Conservation (phyloP, 2,113 vertebrate species). For the Delphinus delphis region DNA sequence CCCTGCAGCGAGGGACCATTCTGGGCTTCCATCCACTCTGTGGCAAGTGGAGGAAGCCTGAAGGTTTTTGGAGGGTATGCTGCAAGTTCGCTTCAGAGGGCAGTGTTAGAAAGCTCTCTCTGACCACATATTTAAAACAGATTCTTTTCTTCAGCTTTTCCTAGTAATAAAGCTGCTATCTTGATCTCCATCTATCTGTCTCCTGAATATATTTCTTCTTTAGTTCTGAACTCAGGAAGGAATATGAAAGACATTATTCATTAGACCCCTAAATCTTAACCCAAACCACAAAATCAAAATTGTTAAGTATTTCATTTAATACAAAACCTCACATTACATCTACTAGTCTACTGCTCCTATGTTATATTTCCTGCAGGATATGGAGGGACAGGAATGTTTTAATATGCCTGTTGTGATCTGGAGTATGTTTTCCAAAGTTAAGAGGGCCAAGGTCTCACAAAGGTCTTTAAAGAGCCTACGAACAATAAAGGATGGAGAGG, state of each 20-base stretch:
- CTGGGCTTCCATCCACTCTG: background rate
- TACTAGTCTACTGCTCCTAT: background rate
- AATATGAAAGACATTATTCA: background rate
- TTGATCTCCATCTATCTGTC: background rate
- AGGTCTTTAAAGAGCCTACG: background rate
- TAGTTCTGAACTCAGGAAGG: background rate
- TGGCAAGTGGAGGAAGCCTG: background rate
- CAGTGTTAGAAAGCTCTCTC: background rate
- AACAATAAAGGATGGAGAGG: no score
- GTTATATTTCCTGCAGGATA: background rate
- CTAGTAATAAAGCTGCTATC: background rate
- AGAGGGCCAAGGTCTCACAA: background rate
- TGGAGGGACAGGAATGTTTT: background rate
- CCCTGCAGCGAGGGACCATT: accelerated
- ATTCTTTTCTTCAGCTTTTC: background rate
- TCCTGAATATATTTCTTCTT: background rate
- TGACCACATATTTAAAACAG: background rate
- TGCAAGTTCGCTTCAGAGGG: background rate
- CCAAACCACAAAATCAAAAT: background rate
- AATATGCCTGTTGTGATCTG: background rate
- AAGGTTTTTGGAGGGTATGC: background rate
- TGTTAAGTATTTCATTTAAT: background rate
- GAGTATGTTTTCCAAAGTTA: background rate
- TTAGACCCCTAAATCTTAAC: background rate
- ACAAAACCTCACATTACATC: background rate